Conservation (phyloP, 2,113 vertebrate species). For the Cynopterus brachyotis region DNA sequence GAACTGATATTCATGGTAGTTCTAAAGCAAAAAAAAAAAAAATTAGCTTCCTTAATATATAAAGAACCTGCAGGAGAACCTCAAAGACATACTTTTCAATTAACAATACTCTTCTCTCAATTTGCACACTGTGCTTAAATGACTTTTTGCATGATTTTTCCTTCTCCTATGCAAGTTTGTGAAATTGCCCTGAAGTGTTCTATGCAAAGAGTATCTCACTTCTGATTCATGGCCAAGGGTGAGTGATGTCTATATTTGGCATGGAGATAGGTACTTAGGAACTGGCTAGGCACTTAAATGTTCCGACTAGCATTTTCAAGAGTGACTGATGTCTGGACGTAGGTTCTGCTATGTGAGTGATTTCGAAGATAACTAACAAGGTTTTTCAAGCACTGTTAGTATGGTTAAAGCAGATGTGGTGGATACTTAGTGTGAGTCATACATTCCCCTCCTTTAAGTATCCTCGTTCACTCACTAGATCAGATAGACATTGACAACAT, state of each 20-base stretch:
- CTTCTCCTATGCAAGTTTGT: constrained; percentile 36
- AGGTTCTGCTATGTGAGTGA: constrained; percentile 6
- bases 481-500: constrained; percentile 29
- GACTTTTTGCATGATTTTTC: constrained; percentile 50
- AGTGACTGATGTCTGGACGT: neutral
- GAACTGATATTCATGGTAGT: constrained; percentile 9
- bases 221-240: constrained; percentile 47
- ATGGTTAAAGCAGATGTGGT: constrained; percentile 2
- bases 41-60: constrained; percentile 46
- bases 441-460: neutral
- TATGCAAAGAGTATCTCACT: constrained; percentile 57
- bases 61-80: constrained; percentile 53
- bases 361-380: neutral
- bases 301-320: constrained; percentile 30
- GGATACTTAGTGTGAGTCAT: neutral
- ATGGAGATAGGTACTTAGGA: neutral
- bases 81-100: constrained; percentile 61
- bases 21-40: constrained; percentile 19
- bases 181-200: constrained; percentile 52
- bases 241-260: constrained; percentile 13
- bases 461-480: neutral
- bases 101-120: constrained; percentile 45
- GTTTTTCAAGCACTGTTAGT: neutral
- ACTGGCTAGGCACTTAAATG: neutral
- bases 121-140: constrained; percentile 60